Conservation (phyloP, 2,113 vertebrate genomes). For the Neodon shergylaensis region DNA sequence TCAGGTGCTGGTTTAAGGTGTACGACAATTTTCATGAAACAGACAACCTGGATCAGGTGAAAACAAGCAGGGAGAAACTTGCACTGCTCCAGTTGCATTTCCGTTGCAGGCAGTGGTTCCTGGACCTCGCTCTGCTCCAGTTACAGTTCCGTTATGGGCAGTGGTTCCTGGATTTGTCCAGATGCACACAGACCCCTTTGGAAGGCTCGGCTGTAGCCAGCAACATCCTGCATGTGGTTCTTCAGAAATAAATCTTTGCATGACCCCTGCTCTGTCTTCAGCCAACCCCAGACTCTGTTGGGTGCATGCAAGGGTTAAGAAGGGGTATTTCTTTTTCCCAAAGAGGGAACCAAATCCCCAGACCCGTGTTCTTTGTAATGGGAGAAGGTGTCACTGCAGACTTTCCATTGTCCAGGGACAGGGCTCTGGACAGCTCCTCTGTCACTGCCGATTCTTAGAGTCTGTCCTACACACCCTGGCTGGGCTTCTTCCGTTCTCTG, state of each 20-base stretch:
- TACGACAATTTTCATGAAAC: background rate
- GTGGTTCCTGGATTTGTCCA: background rate
- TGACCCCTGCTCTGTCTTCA: background rate
- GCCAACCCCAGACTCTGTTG: background rate
- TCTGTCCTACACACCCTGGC: background rate
- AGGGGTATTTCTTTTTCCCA: background rate
- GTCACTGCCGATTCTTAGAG: background rate
- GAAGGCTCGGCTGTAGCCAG: background rate
- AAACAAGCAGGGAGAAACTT: background rate
- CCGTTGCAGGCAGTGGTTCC: background rate
- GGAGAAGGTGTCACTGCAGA: background rate
- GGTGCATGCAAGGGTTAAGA: background rate
- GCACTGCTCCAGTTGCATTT: background rate
- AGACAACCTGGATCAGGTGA: background rate
- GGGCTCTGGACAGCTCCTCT: background rate
- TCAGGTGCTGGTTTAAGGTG: background rate
- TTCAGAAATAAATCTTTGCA: background rate
- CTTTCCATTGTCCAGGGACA: background rate
- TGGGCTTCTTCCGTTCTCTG: background rate
- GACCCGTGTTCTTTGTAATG: background rate
- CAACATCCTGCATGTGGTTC: background rate
- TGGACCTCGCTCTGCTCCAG: background rate
- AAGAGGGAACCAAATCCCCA: background rate
- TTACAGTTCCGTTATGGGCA: background rate
- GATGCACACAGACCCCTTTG: background rate